A percentile compares a stretch with the other conserved stretches of the same genome.
Conservation (phyloP, 2,888 invertebrate species). For the Physocephala rufipes region DNA sequence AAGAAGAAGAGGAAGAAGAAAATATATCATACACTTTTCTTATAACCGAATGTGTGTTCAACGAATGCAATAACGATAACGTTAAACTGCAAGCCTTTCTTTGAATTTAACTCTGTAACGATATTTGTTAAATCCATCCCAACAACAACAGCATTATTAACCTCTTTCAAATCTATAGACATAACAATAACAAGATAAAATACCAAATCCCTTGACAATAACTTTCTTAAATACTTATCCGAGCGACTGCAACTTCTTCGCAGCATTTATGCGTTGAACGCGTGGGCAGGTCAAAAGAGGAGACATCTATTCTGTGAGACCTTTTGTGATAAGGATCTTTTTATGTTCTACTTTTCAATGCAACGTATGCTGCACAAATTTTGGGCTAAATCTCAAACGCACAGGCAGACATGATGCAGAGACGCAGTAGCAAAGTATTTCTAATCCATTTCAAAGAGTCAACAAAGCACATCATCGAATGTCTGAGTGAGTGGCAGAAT, state of each 20-base stretch:
- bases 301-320: slow-evolving; percentile 9
- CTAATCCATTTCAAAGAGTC: slow-evolving; percentile 59
- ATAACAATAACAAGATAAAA: neutral
- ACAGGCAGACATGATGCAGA: neutral
- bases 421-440: neutral
- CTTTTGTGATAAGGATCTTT: neutral
- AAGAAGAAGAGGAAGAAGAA: neutral
- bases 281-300: slow-evolving; percentile 36
- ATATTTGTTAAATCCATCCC: neutral
- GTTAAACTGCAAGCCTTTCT: slow-evolving; percentile 4
- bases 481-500: slow-evolving; percentile 7
- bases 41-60: neutral
- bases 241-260: slow-evolving; percentile 23
- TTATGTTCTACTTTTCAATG: neutral
- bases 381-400: neutral
- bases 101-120: neutral
- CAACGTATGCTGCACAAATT: neutral
- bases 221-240: neutral
- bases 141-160: neutral
- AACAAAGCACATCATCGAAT: slow-evolving; percentile 50
- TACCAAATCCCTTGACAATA: slow-evolving; percentile 21
- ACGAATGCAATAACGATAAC: slow-evolving; percentile 8
- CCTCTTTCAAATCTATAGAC: no score
- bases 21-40: neutral
- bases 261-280: slow-evolving; percentile 26